These are phyloP conservation scores for Apodemia hepburni DNA, from an alignment of 2,888 invertebrate species.

Conservation along the genomic window DNA sequence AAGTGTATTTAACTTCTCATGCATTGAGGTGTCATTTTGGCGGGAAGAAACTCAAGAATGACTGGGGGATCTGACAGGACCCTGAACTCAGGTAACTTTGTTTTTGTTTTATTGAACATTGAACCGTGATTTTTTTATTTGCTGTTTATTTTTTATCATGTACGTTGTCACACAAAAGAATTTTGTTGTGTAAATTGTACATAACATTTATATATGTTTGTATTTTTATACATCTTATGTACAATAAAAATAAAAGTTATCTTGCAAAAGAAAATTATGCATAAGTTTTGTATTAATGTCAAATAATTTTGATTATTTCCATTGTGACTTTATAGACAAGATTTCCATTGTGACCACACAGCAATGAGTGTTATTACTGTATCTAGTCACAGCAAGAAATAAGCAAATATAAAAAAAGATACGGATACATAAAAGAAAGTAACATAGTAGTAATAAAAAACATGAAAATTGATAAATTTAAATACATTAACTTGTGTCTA, in stretches of 20 bases:
- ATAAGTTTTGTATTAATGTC: no score
- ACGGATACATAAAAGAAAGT: no score
- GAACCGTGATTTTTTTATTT: constrained; percentile 5
- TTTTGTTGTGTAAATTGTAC: no score
- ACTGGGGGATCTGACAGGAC: constrained; percentile 66
- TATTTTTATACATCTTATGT: no score
- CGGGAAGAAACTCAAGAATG: constrained; percentile 52
- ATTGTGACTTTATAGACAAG: no score
- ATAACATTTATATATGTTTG: no score
- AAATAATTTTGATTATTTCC: no score
- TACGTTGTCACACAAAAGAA: neutral
- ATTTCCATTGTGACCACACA: no score
- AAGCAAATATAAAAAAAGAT: neutral
- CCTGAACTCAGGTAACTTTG: constrained; percentile 61
- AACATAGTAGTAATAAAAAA: neutral
- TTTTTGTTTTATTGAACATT: constrained; percentile 45
- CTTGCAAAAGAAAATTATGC: no score
- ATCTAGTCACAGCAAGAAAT: neutral
- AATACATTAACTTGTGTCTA: no score
- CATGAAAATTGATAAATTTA: no score
- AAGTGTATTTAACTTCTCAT: constrained; percentile 49
- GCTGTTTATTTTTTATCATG: neutral
- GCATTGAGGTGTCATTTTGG: constrained; percentile 48
- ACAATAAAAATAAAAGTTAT: no score
- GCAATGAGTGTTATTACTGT: neutral